Evolutionary conservation across 1,140 invertebrate species (phyloP).

Genomic region (Pseudomyrmex gracilis): DNA sequence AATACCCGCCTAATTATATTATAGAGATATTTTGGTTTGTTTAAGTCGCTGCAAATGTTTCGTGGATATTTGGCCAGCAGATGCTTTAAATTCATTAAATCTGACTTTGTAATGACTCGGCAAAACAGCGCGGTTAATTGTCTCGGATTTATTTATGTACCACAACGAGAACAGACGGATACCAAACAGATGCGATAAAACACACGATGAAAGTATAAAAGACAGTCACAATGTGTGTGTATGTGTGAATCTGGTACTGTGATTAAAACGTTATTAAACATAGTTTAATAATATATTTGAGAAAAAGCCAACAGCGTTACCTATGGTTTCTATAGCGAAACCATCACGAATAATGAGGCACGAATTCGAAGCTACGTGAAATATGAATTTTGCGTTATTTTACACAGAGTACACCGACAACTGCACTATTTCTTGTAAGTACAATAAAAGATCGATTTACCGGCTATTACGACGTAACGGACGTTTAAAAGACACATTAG

Average conservation of each 20-base stretch:
- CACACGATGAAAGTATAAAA: neutral
- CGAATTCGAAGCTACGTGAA: neutral
- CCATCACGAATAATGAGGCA: too few relatives aligned
- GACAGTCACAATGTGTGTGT: constrained; percentile 13
- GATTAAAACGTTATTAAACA: too few relatives aligned
- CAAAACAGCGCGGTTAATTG: neutral
- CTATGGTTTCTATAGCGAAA: too few relatives aligned
- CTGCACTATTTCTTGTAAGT: neutral
- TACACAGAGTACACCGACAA: neutral
- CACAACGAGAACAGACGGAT: constrained; percentile 4
- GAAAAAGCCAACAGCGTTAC: neutral
- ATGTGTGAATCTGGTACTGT: neutral
- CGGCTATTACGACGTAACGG: constrained; percentile 24
- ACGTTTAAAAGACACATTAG: constrained; percentile 40
- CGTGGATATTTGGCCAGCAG: too few relatives aligned
- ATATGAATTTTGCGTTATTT: neutral
- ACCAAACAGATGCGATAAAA: constrained; percentile 16
- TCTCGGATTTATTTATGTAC: neutral
- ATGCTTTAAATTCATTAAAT: too few relatives aligned
- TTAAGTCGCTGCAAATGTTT: neutral
- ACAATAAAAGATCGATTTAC: constrained; percentile 32
- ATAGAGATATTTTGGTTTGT: neutral
- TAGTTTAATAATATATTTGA: neutral
- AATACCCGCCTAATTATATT: too few relatives aligned
- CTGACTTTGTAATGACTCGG: neutral